Conservation (phyloP, 2,113 vertebrate species). For the Bubo bubo region DNA sequence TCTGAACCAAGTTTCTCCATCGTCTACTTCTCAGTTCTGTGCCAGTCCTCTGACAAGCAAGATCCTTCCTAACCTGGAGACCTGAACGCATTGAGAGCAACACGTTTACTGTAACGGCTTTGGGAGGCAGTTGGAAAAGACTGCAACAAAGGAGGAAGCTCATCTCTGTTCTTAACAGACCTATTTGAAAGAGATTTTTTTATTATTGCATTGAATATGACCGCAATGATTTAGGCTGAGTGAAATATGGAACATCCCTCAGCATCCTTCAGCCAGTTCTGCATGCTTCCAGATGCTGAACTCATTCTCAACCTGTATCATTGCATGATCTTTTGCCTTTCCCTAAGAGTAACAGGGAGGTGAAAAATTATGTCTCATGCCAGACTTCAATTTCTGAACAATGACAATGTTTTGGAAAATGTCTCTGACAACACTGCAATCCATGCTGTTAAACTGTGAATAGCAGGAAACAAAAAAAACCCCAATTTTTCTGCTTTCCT, state of each 20-base stretch:
- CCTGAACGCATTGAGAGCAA: too few relatives aligned
- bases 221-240: background rate
- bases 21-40: too few relatives aligned
- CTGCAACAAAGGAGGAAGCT: background rate
- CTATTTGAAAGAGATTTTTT: background rate
- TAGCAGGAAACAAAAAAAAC: background rate
- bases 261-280: background rate
- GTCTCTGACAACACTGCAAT: background rate
- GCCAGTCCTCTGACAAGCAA: background rate
- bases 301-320: background rate
- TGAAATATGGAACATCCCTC: background rate
- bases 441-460: background rate
- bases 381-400: background rate
- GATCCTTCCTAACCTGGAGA: background rate
- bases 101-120: fast-evolving
- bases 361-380: fast-evolving
- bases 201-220: background rate
- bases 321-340: background rate
- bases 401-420: background rate
- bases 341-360: background rate
- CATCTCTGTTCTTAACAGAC: background rate
- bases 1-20: background rate
- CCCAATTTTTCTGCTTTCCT: background rate
- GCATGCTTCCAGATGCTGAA: background rate
- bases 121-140: background rate